Conservation (phyloP, 2,888 invertebrate genomes). For the Liopterus haemorrhoidalis region DNA sequence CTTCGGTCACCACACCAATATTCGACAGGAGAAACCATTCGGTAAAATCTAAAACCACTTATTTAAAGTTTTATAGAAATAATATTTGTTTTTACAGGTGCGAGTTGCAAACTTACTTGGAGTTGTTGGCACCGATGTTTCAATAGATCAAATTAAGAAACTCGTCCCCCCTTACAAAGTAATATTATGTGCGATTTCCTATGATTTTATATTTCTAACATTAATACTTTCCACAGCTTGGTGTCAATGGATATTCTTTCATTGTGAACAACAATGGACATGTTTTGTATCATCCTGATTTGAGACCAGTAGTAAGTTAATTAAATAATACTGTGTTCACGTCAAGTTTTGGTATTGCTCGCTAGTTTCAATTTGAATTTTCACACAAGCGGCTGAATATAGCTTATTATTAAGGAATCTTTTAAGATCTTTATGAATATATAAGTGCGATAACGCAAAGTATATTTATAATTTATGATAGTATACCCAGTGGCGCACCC, state of each 20-base stretch:
- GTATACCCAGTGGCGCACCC: too few relatives aligned
- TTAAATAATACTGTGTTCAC: too few relatives aligned
- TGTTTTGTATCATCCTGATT: slow-evolving; percentile 91
- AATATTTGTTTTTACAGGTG: slow-evolving; percentile 51
- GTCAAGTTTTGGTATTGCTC: not conserved
- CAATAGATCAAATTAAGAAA: slow-evolving; percentile 90
- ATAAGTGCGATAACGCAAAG: too few relatives aligned
- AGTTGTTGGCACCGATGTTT: slow-evolving; percentile 95
- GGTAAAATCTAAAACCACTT: slow-evolving; percentile 45
- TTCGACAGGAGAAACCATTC: slow-evolving; percentile 89
- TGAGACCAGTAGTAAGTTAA: slow-evolving; percentile 84
- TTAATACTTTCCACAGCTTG: too few relatives aligned
- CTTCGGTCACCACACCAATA: slow-evolving; percentile 89
- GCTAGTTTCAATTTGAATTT: too few relatives aligned
- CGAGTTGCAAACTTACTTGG: slow-evolving; percentile 89
- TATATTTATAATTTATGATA: too few relatives aligned
- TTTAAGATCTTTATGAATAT: too few relatives aligned
- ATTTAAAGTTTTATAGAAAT: slow-evolving; percentile 9
- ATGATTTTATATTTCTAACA: slow-evolving; percentile 41
- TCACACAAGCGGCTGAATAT: too few relatives aligned
- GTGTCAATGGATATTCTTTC: slow-evolving; percentile 94
- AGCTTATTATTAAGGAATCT: too few relatives aligned
- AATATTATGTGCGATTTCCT: slow-evolving; percentile 32
- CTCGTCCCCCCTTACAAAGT: slow-evolving; percentile 92
- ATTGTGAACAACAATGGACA: slow-evolving; percentile 97